Evolutionary conservation across 2,113 vertebrate species (phyloP).

Genomic region (Climacteris rufus): DNA sequence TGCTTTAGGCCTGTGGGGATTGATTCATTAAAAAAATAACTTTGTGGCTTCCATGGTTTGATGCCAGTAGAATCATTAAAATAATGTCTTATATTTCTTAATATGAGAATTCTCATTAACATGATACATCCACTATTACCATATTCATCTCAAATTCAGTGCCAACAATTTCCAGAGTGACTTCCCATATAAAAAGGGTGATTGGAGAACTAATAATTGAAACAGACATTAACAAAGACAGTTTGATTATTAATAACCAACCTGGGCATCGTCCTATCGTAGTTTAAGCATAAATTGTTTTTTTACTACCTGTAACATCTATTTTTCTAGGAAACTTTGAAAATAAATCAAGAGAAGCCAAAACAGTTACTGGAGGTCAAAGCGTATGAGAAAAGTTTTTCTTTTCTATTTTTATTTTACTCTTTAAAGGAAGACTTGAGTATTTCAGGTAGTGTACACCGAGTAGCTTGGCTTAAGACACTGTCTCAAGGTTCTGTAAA

Average conservation of each 20-base stretch:
- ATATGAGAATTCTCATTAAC: constrained; percentile 63
- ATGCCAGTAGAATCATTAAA: constrained; percentile 66
- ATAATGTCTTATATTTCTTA: constrained; percentile 61
- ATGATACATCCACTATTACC: constrained; percentile 47
- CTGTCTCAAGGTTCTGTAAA: constrained; percentile 68
- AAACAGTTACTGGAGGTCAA: neutral
- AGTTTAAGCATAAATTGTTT: neutral
- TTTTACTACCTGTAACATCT: neutral
- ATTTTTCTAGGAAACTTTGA: neutral
- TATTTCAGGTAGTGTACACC: neutral
- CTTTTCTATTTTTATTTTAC: neutral
- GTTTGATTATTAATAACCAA: constrained; percentile 22
- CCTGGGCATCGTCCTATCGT: neutral
- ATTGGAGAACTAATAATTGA: constrained; percentile 49
- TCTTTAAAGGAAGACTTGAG: constrained; percentile 6
- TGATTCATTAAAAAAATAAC: constrained; percentile 59
- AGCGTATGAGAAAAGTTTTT: neutral
- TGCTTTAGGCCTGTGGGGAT: constrained; percentile 50
- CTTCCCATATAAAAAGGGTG: constrained; percentile 29
- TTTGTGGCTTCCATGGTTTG: constrained; percentile 52
- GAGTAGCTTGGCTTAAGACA: constrained; percentile 56
- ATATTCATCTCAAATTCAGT: constrained; percentile 54
- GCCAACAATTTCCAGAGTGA: constrained; percentile 58
- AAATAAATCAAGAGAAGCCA: neutral
- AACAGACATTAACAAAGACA: constrained; percentile 29